Conservation (phyloP, 2,113 vertebrate species). For the Alosa alosa region DNA sequence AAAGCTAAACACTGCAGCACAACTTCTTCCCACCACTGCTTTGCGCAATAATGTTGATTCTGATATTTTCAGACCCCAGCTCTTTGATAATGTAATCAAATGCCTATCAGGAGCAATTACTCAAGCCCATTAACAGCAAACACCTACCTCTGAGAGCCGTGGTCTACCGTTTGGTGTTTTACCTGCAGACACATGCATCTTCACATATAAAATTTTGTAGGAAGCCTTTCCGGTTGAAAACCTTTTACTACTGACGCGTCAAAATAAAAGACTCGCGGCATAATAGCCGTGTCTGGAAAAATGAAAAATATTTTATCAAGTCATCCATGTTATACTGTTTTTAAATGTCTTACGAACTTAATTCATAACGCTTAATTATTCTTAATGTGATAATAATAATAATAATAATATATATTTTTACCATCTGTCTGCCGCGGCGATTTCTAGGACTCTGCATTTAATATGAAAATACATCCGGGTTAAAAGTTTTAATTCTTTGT, state of each 20-base stretch:
- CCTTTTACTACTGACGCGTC: neutral
- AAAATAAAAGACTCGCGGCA: neutral
- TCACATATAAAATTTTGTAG: neutral
- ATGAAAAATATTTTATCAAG: neutral
- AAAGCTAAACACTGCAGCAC: neutral
- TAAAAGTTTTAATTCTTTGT: neutral
- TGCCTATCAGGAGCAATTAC: neutral
- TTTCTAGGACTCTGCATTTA: neutral
- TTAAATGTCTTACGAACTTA: neutral
- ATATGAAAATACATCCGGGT: neutral
- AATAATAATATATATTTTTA: too few species aligned
- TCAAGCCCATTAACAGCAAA: neutral
- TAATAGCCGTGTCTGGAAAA: neutral
- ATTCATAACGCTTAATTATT: neutral
- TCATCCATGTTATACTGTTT: neutral
- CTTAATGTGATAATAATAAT: neutral
- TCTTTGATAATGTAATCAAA: neutral
- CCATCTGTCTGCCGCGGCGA: neutral
- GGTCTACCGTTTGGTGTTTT: neutral
- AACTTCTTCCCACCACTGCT: neutral
- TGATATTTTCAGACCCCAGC: neutral
- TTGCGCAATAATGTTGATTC: neutral
- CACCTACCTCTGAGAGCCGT: neutral
- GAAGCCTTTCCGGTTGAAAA: neutral
- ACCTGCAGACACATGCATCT: slow-evolving; percentile 5